These are phyloP conservation scores for Phocoena sinus DNA, from an alignment of 2,113 vertebrate genomes.

Conservation along the genomic window DNA sequence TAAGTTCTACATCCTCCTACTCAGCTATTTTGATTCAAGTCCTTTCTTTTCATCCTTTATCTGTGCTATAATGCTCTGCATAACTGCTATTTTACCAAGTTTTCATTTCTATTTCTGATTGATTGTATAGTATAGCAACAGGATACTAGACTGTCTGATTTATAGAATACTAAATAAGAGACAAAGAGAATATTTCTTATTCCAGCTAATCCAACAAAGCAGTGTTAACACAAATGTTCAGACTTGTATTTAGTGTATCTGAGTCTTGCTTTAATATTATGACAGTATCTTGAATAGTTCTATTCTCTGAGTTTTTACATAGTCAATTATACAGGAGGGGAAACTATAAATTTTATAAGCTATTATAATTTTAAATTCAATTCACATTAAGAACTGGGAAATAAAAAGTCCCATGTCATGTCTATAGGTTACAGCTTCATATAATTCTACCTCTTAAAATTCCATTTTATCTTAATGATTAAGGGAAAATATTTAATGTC, in stretches of 20 bases:
- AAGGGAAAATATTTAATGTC: not conserved
- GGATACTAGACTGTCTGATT: not conserved
- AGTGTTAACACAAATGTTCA: not conserved
- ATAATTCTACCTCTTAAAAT: not conserved
- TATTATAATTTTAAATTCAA: slow-evolving; percentile 43
- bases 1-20: not conserved
- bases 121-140: not conserved
- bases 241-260: not conserved
- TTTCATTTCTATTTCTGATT: not conserved
- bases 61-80: not conserved
- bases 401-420: not conserved
- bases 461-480: slow-evolving; percentile 15
- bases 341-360: slow-evolving; percentile 9
- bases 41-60: not conserved
- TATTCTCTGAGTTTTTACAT: not conserved
- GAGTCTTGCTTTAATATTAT: not conserved
- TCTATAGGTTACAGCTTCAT: not conserved
- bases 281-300: not conserved
- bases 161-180: not conserved
- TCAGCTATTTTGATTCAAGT: not conserved
- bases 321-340: not conserved
- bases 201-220: not conserved
- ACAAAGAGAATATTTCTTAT: not conserved
- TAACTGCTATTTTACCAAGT: not conserved
- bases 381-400: not conserved